Evolutionary conservation across 2,113 vertebrate genomes (phyloP), one percentile per base, ranked within the genome.

Genomic region (Emydocephalus ijimae): DNA sequence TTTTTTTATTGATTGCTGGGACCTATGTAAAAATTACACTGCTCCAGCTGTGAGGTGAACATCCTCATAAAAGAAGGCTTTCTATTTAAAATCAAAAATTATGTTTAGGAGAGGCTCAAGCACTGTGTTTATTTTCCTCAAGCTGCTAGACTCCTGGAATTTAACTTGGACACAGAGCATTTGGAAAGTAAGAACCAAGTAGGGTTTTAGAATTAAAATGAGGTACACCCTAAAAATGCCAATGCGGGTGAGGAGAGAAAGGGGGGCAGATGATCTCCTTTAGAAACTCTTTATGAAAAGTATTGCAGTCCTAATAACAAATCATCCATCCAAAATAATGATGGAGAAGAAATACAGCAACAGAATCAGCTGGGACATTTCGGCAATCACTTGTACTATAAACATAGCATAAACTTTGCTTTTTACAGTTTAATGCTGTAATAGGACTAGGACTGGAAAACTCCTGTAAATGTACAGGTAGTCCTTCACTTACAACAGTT

Each of bases 1-100:
- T 98, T 98, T 97, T 92, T 98, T 97, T 98, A 98, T 98, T 98
- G 98, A 98, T 98, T 98, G 97, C 96, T 96, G 96, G 97, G 97
- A 98, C 98, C 98, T 97, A 97, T 98, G 97, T 98, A 98, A 98
- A 98, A 98, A 98, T 97, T 97, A 97, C 97, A 97, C 97, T 94
- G 97, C 95, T 97, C 97, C 96, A 97, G 97, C 97, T 97, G 97
- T 95, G 97, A 97, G 97, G 96, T 97, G 97, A 98, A 97, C 97
- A 97, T 97, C 97, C 97, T 98, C 97, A 97, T 98, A 98, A 98
- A 98, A 97, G 96, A 98, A 96, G 97, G 95, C 95, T 97, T 97
- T 97, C 97, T 98, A 97, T 98, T 98, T 98, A 97, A 97, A 97
- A 97, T 96, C 97, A 97, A 97, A 89, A 98, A 97, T 97, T 94